phyloP scores from a whole-genome alignment of 2,113 vertebrate species.

The Sphaerodactylus townsendi region DNA sequence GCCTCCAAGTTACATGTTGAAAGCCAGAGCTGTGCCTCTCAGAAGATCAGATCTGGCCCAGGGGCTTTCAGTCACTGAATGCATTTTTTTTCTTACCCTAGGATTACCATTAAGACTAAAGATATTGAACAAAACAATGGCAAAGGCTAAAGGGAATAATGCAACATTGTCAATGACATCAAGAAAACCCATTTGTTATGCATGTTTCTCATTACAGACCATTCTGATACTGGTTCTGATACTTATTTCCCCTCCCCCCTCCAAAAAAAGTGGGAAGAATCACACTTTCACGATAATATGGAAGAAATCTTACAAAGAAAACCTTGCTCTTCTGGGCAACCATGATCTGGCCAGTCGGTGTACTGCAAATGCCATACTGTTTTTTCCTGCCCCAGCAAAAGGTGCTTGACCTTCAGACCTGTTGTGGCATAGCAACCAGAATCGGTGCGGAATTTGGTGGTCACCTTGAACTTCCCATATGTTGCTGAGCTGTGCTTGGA shows the following conservation, averaged over 20 bases:
- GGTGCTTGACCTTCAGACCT: conserved; percentile 86
- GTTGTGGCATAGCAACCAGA: conserved; percentile 87
- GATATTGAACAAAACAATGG: background rate
- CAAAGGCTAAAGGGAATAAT: background rate
- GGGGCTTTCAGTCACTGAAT: no score
- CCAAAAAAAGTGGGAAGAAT: background rate
- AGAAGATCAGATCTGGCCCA: background rate
- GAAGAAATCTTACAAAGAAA: conserved; percentile 86
- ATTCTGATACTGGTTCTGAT: background rate
- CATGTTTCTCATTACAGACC: background rate
- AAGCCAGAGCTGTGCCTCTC: no score
- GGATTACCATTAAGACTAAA: no score
- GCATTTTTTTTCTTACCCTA: no score
- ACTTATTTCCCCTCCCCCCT: background rate
- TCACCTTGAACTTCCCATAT: conserved; percentile 88
- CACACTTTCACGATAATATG: background rate
- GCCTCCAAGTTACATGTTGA: background rate
- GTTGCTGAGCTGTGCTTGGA: conserved; percentile 86
- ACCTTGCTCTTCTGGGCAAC: conserved; percentile 92
- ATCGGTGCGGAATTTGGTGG: conserved; percentile 86
- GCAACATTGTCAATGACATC: background rate
- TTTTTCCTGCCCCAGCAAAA: conserved; percentile 82
- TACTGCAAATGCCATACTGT: conserved; percentile 89
- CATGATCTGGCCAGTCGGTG: conserved; percentile 87
- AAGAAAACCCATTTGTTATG: background rate